phyloP scores from a whole-genome alignment of 2,888 invertebrate species.

The Eudasyphora cyanicolor region DNA sequence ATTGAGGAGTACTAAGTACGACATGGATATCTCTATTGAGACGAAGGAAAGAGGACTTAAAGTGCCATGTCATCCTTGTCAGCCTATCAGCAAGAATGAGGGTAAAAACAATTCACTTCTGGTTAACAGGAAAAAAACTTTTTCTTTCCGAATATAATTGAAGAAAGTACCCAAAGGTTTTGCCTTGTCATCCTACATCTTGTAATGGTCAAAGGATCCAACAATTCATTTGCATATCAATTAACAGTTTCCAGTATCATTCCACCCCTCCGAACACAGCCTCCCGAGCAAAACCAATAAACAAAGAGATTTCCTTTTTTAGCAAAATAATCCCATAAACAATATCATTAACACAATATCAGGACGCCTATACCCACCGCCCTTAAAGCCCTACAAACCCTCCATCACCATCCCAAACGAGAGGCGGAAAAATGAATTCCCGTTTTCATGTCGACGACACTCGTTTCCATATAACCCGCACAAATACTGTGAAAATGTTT shows the following conservation, averaged over 20 bases:
- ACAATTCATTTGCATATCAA: slow-evolving; percentile 9
- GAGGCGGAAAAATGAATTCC: not conserved
- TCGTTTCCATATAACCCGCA: not conserved
- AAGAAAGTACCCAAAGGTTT: not conserved
- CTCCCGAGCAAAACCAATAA: not conserved
- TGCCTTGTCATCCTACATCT: not conserved
- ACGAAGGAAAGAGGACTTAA: too few species aligned
- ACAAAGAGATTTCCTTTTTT: slow-evolving; percentile 1
- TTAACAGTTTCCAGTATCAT: not conserved
- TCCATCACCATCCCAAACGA: too few species aligned
- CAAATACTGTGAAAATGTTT: not conserved
- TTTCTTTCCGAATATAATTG: not conserved
- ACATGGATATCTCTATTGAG: too few species aligned
- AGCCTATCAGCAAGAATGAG: too few species aligned
- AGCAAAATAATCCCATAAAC: slow-evolving; percentile 35
- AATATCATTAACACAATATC: slow-evolving; percentile 19
- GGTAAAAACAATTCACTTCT: too few species aligned
- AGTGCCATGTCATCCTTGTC: not conserved
- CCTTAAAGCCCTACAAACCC: not conserved
- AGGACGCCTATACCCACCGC: too few species aligned
- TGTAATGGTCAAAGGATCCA: not conserved
- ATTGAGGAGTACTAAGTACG: not conserved
- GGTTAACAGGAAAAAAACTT: too few species aligned
- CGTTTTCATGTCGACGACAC: slow-evolving; percentile 15
- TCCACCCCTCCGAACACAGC: too few species aligned